Percentiles rank a stretch among this genome's conserved stretches.
phyloP scores from a whole-genome alignment of 2,113 vertebrate species.

The Chaetops frenatus region DNA sequence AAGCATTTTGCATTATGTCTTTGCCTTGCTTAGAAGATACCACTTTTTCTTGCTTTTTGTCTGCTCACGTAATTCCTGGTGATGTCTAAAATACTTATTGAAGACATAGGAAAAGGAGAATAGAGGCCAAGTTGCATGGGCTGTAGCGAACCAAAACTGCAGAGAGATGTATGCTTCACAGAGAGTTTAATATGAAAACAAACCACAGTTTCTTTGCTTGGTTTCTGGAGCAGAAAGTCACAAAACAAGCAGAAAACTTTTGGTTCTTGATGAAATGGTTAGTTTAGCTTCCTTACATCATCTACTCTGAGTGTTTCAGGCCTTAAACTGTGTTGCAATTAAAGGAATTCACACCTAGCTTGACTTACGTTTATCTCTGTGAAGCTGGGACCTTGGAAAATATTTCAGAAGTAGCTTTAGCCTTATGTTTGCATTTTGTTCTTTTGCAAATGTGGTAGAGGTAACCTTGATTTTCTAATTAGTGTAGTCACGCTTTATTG shows the following conservation, averaged over 20 bases:
- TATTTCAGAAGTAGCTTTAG: slow-evolving; percentile 10
- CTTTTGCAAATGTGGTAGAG: neutral
- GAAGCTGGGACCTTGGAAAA: neutral
- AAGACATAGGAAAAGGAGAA: neutral
- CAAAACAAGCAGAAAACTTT: slow-evolving; percentile 51
- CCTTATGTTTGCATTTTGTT: slow-evolving; percentile 13
- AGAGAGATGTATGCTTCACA: neutral
- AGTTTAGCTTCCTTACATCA: slow-evolving; percentile 19
- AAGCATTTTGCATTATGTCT: neutral
- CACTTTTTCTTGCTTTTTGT: neutral
- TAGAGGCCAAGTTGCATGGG: neutral
- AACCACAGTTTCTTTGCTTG: slow-evolving; percentile 45
- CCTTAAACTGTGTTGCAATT: neutral
- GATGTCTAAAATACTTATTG: neutral
- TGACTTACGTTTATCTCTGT: neutral
- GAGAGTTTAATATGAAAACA: slow-evolving; percentile 26
- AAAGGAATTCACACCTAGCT: neutral
- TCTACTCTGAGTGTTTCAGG: neutral
- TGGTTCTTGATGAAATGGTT: slow-evolving; percentile 26
- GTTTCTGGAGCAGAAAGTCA: slow-evolving; percentile 51
- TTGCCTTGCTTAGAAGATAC: neutral
- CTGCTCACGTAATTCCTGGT: neutral
- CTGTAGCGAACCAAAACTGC: slow-evolving; percentile 7
- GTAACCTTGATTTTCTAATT: slow-evolving; percentile 24
- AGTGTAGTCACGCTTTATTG: slow-evolving; percentile 21